Conservation (phyloP, 1,140 invertebrate genomes). For the Drosophila pruinosa region DNA sequence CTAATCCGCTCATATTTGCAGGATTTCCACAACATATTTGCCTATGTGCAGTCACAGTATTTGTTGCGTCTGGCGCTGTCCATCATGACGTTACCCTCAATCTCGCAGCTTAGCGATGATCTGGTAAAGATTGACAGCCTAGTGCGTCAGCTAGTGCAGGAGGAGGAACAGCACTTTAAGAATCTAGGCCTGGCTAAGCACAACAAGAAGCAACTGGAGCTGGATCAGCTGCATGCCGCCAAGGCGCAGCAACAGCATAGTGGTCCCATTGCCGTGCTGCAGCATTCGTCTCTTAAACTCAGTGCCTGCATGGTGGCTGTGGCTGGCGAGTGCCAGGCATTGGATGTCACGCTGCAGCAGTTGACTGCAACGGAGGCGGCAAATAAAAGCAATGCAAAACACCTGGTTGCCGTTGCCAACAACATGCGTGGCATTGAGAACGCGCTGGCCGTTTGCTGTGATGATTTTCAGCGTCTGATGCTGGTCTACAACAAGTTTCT, state of each 20-base stretch:
- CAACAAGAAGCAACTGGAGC: slow-evolving; percentile 69
- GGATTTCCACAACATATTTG: slow-evolving; percentile 82
- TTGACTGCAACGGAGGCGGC: slow-evolving; percentile 69
- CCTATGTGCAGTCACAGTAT: slow-evolving; percentile 81
- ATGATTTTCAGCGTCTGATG: slow-evolving; percentile 80
- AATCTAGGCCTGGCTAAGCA: slow-evolving; percentile 69
- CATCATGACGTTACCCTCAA: slow-evolving; percentile 70
- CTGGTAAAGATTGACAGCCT: slow-evolving; percentile 69
- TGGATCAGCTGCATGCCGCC: slow-evolving; percentile 58
- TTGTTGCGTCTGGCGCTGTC: slow-evolving; percentile 72
- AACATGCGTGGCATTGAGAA: slow-evolving; percentile 79
- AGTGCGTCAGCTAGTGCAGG: slow-evolving; percentile 71
- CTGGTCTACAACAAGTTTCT: slow-evolving; percentile 80
- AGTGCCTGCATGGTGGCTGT: slow-evolving; percentile 81
- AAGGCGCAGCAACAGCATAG: slow-evolving; percentile 54
- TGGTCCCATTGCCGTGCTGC: slow-evolving; percentile 70
- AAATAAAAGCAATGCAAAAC: slow-evolving; percentile 63
- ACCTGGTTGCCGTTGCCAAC: slow-evolving; percentile 70
- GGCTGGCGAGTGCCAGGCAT: slow-evolving; percentile 74
- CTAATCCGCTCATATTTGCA: not conserved
- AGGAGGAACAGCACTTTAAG: slow-evolving; percentile 77
- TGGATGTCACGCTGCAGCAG: slow-evolving; percentile 72
- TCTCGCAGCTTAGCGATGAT: slow-evolving; percentile 66
- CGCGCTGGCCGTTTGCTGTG: slow-evolving; percentile 71
- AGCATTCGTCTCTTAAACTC: slow-evolving; percentile 75